A percentile compares a stretch with the other conserved stretches of the same genome.
Evolutionary conservation across 2,888 invertebrate genomes (phyloP).

Genomic region (Isotomurus palustris): DNA sequence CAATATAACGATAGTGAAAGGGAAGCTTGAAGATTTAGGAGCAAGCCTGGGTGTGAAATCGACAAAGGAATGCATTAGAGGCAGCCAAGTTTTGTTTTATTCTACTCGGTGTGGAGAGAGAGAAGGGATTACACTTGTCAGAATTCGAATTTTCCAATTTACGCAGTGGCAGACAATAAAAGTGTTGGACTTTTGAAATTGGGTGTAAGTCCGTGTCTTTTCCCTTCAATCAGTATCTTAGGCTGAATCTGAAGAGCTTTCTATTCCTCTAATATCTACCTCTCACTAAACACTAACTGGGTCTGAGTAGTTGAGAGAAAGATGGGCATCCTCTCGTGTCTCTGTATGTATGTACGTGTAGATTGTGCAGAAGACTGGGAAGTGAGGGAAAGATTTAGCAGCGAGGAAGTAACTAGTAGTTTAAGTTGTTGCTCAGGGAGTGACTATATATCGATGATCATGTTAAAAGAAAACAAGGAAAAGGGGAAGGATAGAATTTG

Average conservation of each 20-base stretch:
- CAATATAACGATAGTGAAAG: not conserved
- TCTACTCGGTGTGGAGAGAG: slow-evolving; percentile 35
- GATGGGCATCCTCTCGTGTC: not conserved
- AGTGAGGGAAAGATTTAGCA: not conserved
- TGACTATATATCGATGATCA: not conserved
- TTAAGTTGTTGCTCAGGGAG: not conserved
- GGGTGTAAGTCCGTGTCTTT: slow-evolving; percentile 19
- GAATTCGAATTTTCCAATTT: slow-evolving; percentile 45
- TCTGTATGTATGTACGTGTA: too few species aligned
- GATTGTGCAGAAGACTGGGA: not conserved
- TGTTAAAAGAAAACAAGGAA: slow-evolving; percentile 17
- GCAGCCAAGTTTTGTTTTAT: slow-evolving; percentile 22
- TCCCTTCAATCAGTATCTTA: too few species aligned
- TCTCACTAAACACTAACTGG: not conserved
- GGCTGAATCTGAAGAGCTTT: too few species aligned
- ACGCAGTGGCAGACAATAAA: slow-evolving; percentile 28
- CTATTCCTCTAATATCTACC: not conserved
- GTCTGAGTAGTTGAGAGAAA: not conserved
- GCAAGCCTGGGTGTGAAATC: slow-evolving; percentile 37
- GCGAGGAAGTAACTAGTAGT: not conserved
- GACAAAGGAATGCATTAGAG: slow-evolving; percentile 36
- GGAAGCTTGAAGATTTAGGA: slow-evolving; percentile 29
- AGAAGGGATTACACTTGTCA: slow-evolving; percentile 45
- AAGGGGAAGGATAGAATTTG: slow-evolving; percentile 29
- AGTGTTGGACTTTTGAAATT: slow-evolving; percentile 29